Evolutionary conservation across 2,113 vertebrate species (phyloP), one percentile per base, ranked within the genome.

Genomic region (Percina caprodes): DNA sequence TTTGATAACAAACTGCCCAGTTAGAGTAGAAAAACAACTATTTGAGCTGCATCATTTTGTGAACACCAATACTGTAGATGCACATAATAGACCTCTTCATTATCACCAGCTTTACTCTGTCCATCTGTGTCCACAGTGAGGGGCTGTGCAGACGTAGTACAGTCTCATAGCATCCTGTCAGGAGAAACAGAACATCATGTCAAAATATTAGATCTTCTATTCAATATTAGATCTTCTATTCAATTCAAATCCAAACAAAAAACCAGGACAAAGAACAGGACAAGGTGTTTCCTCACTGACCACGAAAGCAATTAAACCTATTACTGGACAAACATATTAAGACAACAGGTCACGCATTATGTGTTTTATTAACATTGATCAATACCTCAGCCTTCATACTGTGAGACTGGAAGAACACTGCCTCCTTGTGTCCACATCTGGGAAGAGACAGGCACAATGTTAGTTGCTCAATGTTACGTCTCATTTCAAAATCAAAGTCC

Each of bases 361-460:
- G 45, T 24, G 18, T 46, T 61, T 35, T 15, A 61, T 54, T 5
- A 6, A 7, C 3, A 24, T 14, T 71, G 75, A 52, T 69, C 3
- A 26, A 88, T 94, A 99, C 97, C 97, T 99, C 97, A 3, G 97
- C 97, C 68, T 97, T 96, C 87, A 97, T 97, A 84, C 97, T 99
- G 93, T 99, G 97, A 0, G 97, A 98, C 92, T 99, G 97, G 94
- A 99, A 99, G 76, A 99, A 99, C 69, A 99, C 97, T 3, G 97
- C 97, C 91, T 98, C 97, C 93, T 98, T 98, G 95, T 99, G 97
- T 52, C 97, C 97, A 23, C 97, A 99, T 86, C 97, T 98, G 69
- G 51, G 74, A 87, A 86, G 21, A 88, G 24, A 91, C 45, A 2
- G 19, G 4, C 33, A 67, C 45, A 82, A 69, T 2, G 5, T 78